Evolutionary conservation across 1,140 invertebrate genomes (phyloP).

Genomic region (Brachionus asplanchnoidis): DNA sequence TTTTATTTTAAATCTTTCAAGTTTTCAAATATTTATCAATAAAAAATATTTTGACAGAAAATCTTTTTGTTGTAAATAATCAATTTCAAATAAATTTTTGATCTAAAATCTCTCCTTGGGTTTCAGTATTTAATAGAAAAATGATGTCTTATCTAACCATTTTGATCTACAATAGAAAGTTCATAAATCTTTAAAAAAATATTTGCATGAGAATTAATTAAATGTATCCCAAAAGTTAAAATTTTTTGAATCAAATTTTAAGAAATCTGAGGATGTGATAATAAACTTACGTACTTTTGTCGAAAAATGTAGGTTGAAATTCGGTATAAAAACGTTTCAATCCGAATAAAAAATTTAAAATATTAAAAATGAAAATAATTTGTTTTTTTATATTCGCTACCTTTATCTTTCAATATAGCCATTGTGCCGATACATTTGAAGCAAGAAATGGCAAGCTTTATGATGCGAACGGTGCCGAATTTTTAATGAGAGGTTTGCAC

Average conservation of each 20-base stretch:
- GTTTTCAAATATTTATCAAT: too few relatives aligned
- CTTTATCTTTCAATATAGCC: neutral
- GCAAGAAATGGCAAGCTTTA: neutral
- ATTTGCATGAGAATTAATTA: too few relatives aligned
- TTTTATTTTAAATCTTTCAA: too few relatives aligned
- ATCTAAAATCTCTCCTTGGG: too few relatives aligned
- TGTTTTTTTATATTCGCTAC: neutral
- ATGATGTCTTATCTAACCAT: too few relatives aligned
- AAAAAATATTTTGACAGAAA: too few relatives aligned
- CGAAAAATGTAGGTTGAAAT: neutral
- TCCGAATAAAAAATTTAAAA: neutral
- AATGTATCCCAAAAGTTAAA: neutral
- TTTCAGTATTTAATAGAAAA: too few relatives aligned
- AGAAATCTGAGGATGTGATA: neutral
- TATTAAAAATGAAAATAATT: neutral
- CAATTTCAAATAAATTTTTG: too few relatives aligned
- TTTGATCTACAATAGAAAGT: too few relatives aligned
- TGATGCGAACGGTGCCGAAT: slow-evolving; percentile 7
- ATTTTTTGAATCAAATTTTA: neutral
- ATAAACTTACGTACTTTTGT: neutral
- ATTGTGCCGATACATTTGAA: slow-evolving; percentile 9
- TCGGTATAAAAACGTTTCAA: neutral
- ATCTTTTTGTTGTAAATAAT: too few relatives aligned
- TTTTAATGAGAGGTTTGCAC: neutral
- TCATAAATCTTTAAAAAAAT: too few relatives aligned